Evolutionary conservation across 2,797 vertebrate genomes (phyloP).

Genomic region (Pterois miles): DNA sequence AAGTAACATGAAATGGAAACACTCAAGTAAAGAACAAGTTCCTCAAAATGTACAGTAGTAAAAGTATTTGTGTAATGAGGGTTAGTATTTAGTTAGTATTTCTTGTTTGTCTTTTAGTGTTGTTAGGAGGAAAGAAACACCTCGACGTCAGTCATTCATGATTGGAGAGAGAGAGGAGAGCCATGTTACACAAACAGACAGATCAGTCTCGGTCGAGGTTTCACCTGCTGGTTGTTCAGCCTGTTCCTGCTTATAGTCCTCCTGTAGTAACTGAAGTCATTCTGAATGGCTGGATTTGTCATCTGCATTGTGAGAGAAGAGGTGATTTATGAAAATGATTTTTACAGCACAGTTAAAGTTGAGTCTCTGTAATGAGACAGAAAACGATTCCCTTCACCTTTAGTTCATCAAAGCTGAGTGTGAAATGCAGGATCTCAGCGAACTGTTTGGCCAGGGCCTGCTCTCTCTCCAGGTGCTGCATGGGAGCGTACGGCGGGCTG

Average conservation of each 20-base stretch:
- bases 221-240: conserved; percentile 92
- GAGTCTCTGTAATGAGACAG: background rate
- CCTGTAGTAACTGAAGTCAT: conserved; percentile 95
- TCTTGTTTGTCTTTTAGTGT: conserved; percentile 4
- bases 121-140: conserved; percentile 6
- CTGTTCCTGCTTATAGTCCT: conserved; percentile 93
- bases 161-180: conserved; percentile 23
- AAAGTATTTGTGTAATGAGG: background rate
- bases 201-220: background rate
- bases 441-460: conserved; percentile 94
- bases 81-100: too few relatives aligned
- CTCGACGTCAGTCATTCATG: conserved; percentile 22
- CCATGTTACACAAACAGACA: background rate
- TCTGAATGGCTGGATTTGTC: conserved; percentile 95
- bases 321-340: background rate
- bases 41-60: too few relatives aligned
- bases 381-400: conserved; percentile 80
- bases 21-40: too few relatives aligned
- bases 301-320: conserved; percentile 77
- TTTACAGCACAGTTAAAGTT: conserved; percentile 12
- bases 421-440: conserved; percentile 93
- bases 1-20: too few relatives aligned
- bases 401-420: conserved; percentile 93
- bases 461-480: conserved; percentile 92
- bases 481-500: conserved; percentile 91